A percentile compares a stretch with the other conserved stretches of the same genome.
Evolutionary conservation across 2,888 invertebrate species (phyloP).

Genomic region (Diplolepis rosae): DNA sequence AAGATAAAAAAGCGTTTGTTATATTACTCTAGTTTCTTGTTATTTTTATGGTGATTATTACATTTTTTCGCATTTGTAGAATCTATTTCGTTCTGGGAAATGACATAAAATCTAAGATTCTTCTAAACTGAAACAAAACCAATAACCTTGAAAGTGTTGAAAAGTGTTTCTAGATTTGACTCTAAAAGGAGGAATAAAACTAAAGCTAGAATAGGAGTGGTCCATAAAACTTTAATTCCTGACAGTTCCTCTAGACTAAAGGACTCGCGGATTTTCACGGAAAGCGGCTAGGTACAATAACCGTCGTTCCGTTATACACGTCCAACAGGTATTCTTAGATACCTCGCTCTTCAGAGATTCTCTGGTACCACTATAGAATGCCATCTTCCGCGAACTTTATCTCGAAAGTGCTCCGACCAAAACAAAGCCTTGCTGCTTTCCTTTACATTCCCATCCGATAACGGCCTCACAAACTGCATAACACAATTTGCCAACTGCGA

Average conservation of each 20-base stretch:
- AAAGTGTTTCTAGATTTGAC: background rate
- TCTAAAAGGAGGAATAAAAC: background rate
- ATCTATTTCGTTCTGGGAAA: background rate
- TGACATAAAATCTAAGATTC: background rate
- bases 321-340: slow-evolving; percentile 30
- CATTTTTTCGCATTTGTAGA: background rate
- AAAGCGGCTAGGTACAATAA: slow-evolving; percentile 20
- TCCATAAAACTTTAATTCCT: slow-evolving; percentile 28
- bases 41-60: background rate
- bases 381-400: slow-evolving; percentile 9
- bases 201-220: slow-evolving; percentile 6
- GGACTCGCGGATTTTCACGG: slow-evolving; percentile 26
- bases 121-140: background rate
- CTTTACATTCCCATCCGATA: slow-evolving; percentile 12
- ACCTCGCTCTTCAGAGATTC: background rate
- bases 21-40: background rate
- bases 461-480: slow-evolving; percentile 6
- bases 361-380: slow-evolving; percentile 23
- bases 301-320: slow-evolving; percentile 30
- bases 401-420: slow-evolving; percentile 8
- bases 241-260: slow-evolving; percentile 19
- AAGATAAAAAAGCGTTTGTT: no score
- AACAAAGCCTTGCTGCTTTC: slow-evolving; percentile 1
- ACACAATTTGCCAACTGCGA: slow-evolving; percentile 17
- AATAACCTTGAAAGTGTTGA: background rate